These are phyloP conservation scores for Caerostris extrusa DNA, from an alignment of 1,140 invertebrate species.

Conservation along the genomic window DNA sequence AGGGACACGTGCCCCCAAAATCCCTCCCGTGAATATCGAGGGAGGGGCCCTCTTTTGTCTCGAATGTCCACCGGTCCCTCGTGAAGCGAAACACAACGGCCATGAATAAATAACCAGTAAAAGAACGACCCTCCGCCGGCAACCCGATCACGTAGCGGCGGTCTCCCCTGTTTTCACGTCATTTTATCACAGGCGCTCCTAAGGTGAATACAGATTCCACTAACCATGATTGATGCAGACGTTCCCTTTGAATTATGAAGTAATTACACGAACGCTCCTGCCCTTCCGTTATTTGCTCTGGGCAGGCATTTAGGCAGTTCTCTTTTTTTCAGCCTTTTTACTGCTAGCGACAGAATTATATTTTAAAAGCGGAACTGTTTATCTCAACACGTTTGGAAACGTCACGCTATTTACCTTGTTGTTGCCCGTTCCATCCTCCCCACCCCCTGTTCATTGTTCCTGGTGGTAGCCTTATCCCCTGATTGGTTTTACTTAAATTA, in stretches of 20 bases:
- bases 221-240: conserved; percentile 71
- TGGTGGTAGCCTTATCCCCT: conserved; percentile 12
- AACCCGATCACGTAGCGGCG: conserved; percentile 52
- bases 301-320: neutral
- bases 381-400: conserved; percentile 61
- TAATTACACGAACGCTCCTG: conserved; percentile 56
- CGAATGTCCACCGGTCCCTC: conserved; percentile 2
- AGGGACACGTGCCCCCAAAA: neutral
- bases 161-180: conserved; percentile 59
- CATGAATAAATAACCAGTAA: conserved; percentile 51
- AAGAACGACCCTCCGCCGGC: conserved; percentile 30
- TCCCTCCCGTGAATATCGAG: neutral
- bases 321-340: neutral
- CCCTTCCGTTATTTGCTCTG: conserved; percentile 36
- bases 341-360: neutral
- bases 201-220: conserved; percentile 71
- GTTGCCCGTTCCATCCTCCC: neutral
- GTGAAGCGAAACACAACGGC: conserved; percentile 11
- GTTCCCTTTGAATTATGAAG: conserved; percentile 62
- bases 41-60: neutral
- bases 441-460: neutral
- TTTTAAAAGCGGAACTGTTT: conserved; percentile 60
- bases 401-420: conserved; percentile 44
- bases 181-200: conserved; percentile 55
- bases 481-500: conserved; percentile 21